Conservation (phyloP, 2,888 invertebrate species). For the Phlogophora meticulosa region DNA sequence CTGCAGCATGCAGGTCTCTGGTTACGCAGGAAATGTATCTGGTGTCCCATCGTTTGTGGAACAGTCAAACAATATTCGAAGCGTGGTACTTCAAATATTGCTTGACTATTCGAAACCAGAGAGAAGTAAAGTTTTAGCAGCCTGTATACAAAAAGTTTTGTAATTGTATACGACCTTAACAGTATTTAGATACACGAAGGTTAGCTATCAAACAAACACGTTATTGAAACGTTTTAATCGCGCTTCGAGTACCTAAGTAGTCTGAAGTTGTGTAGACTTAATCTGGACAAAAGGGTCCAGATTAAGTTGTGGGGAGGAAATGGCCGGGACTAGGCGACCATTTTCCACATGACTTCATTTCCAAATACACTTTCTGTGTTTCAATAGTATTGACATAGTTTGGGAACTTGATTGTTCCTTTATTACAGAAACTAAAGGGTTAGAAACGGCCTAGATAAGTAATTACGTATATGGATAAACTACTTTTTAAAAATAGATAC, state of each 20-base stretch:
- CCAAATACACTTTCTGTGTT: conserved; percentile 42
- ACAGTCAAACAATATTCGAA: no score
- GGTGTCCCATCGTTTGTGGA: no score
- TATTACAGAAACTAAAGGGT: conserved; percentile 15
- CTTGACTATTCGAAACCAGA: no score
- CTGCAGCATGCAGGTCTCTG: no score
- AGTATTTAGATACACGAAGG: neutral
- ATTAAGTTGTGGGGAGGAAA: conserved; percentile 29
- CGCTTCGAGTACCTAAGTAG: neutral
- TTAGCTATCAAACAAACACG: neutral
- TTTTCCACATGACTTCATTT: conserved; percentile 36
- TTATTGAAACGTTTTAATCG: neutral
- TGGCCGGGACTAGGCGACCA: conserved; percentile 4
- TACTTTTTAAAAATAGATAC: no score
- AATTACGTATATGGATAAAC: no score
- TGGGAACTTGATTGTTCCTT: conserved; percentile 16
- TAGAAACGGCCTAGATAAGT: conserved; percentile 2
- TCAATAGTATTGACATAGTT: conserved; percentile 40
- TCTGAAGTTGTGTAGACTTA: conserved; percentile 5
- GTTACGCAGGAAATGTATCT: no score
- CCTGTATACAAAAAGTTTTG: no score
- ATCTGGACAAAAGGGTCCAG: neutral
- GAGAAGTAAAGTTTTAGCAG: no score
- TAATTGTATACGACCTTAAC: no score
- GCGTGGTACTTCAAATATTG: no score